phyloP scores from a whole-genome alignment of 2,797 vertebrate genomes.

The Pipistrellus pipistrellus region DNA sequence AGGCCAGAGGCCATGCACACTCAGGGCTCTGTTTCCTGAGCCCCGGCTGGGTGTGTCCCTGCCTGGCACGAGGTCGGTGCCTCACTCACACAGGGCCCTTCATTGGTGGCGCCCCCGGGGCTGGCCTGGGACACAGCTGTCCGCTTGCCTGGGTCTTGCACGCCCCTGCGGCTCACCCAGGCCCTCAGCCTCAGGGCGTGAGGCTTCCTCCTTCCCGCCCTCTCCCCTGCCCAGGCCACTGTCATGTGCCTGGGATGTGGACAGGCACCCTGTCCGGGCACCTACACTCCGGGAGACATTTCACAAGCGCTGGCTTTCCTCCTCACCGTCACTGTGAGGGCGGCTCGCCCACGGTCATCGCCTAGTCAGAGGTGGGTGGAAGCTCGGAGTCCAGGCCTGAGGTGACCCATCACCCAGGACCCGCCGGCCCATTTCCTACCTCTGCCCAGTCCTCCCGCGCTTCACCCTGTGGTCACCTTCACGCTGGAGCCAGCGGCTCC shows the following conservation, averaged over 20 bases:
- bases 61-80: not conserved
- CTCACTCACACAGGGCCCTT: not conserved
- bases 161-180: not conserved
- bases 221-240: not conserved
- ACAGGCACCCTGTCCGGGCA: not conserved
- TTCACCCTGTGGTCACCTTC: not conserved
- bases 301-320: not conserved
- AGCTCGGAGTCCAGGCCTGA: not conserved
- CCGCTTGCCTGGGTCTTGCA: not conserved
- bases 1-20: accelerated
- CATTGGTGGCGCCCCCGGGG: not conserved
- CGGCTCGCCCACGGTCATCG: not conserved
- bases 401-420: not conserved
- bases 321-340: not conserved
- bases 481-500: accelerated
- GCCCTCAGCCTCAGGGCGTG: not conserved
- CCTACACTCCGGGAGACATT: not conserved
- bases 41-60: not conserved
- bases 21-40: accelerated
- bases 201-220: not conserved
- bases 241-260: not conserved
- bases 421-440: not conserved
- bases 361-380: not conserved
- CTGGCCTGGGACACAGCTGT: not conserved
- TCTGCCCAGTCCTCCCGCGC: not conserved